phyloP scores from a whole-genome alignment of 2,113 vertebrate genomes.

The Gallinago undulata region DNA sequence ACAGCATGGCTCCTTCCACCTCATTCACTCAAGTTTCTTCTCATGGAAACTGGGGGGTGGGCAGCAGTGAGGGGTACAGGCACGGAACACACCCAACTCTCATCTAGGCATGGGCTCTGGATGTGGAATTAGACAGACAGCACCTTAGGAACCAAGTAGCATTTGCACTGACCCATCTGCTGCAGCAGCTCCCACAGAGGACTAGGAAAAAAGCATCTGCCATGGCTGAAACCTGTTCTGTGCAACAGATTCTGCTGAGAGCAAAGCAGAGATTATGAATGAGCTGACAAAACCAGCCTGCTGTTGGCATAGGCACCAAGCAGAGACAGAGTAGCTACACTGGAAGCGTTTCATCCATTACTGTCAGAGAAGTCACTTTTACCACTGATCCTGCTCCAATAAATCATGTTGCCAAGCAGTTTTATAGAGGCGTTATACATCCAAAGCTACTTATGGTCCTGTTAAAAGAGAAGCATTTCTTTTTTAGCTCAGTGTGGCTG shows the following conservation, averaged over 20 bases:
- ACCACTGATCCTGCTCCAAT: constrained; percentile 44
- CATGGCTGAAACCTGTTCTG: not conserved
- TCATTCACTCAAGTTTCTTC: not conserved
- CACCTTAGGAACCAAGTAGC: not conserved
- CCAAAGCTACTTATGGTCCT: constrained; percentile 49
- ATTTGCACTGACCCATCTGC: constrained; percentile 1
- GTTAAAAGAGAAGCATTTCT: constrained; percentile 52
- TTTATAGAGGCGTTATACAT: constrained; percentile 51
- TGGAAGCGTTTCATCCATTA: constrained; percentile 55
- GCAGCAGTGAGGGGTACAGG: not conserved
- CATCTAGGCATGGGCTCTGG: not conserved
- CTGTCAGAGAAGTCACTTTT: constrained; percentile 57
- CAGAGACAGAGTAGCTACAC: constrained; percentile 37
- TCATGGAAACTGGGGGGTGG: not conserved
- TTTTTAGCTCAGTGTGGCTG: constrained; percentile 36
- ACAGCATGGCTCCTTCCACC: not conserved
- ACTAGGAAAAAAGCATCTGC: not conserved
- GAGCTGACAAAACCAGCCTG: constrained; percentile 62
- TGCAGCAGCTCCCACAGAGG: not conserved
- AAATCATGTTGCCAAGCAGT: constrained; percentile 60
- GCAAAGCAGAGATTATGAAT: constrained; percentile 65
- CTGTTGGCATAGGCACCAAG: constrained; percentile 31
- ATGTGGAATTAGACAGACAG: not conserved
- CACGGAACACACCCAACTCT: not conserved
- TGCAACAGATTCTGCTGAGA: constrained; percentile 20